Percentiles rank a stretch among this genome's conserved stretches.
These are phyloP conservation scores for Menura novaehollandiae DNA, from an alignment of 2,113 vertebrate genomes.

Conservation along the genomic window DNA sequence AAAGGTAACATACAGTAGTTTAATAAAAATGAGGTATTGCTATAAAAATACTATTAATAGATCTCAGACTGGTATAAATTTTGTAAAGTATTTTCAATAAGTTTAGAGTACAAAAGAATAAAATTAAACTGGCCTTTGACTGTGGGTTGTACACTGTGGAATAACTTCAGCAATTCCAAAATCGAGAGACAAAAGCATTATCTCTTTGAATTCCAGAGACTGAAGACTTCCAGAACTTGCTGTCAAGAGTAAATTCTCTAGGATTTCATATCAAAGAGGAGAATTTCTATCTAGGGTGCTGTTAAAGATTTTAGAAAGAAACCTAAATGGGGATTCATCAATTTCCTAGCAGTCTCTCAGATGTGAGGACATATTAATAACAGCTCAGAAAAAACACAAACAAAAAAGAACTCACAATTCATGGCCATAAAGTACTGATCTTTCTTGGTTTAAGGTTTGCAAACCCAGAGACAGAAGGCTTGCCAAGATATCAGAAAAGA, in stretches of 20 bases:
- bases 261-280: conserved; percentile 52
- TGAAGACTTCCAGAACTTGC: conserved; percentile 51
- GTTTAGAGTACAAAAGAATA: neutral
- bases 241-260: conserved; percentile 51
- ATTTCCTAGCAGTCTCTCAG: neutral
- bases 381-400: neutral
- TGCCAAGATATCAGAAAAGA: conserved; percentile 6
- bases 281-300: conserved; percentile 16
- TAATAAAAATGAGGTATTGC: neutral
- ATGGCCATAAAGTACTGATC: neutral
- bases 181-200: neutral
- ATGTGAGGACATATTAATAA: neutral
- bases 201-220: neutral
- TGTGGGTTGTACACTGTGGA: neutral
- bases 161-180: neutral
- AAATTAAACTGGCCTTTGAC: neutral
- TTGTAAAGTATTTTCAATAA: neutral
- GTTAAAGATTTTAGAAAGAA: conserved; percentile 20
- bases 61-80: neutral
- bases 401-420: neutral
- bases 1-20: fast-evolving
- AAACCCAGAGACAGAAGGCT: neutral
- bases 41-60: neutral
- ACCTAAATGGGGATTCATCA: neutral
- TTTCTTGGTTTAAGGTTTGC: conserved; percentile 13